Evolutionary conservation across 2,797 vertebrate species (phyloP), one percentile per base, ranked within the genome.

Genomic region (Buceros bicornis): DNA sequence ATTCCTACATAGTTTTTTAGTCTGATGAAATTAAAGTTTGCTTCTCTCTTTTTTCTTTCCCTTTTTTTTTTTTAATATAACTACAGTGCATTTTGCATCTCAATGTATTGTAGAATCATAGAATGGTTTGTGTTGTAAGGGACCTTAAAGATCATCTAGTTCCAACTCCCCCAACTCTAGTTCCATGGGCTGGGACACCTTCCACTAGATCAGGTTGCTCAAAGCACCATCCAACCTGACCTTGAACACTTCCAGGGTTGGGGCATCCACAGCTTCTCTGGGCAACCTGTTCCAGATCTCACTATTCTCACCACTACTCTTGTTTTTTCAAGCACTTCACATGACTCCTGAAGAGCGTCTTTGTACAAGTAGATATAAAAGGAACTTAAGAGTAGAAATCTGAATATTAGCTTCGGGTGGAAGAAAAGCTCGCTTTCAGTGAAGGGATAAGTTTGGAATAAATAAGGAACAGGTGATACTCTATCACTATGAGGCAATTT

Each of bases 281-380:
- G 6, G 29, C 22, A 62, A 0, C 11, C 20, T 33, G 20, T 82
- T 3, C 31, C 45, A 48, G 31, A 10, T 5, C 13, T 51, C 37
- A 50, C 22, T 24, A 67, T 10, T 6, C 31, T 82, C 45, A 33
- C 31, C 25, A 20, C 43, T 66, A 18, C 29, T 11, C 7, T 29
- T 48, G n/a, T 57, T 83, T 94, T 98, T 96, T 96, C 90, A 96
- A 94, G 82, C 91, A 86, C 83, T 87, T 92, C 28, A 58, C 50
- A 62, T 54, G 37, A 42, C 33, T 82, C 16, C 28, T 25, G 16
- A 73, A 80, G 33, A 97, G 60, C 79, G 77, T 93, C n/a, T 95
- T 84, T 77, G 64, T 94, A 93, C 73, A 82, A 93, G 78, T 53
- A 92, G 24, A 33, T 82, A 42, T 37, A 91, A 33, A 33, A 25